Base-by-base conservation (phyloP, 1,140 invertebrate species). In the Condylostylus longicornis region DNA sequence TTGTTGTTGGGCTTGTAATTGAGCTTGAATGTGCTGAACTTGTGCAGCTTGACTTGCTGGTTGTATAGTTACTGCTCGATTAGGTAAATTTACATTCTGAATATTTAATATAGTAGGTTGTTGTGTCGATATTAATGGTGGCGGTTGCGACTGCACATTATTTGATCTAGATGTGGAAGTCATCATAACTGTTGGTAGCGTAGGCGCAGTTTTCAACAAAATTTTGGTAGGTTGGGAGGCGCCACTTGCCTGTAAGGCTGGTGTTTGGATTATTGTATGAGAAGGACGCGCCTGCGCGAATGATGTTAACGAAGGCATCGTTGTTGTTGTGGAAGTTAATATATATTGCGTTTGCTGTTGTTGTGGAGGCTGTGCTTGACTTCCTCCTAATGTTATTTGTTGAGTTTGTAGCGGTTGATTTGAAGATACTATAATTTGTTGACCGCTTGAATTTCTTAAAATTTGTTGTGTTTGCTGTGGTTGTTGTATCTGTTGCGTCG, bases 31-130 rank as follows among this genome's bases (percentile, higher is more conserved):
- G 23, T 58, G 56, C 34, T 59, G 56, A 23, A 51, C 50, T 39
- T 59, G 56, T 5, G 56, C 53, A 17, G 57, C 56, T 37, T 60
- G 53, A 0, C 54, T 53, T 1, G 57, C 52, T n/a, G 54, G 57
- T 36, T 60, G 57, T 33, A 57, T 59, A n/a, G 54, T 59, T 2
- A 59, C 50, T 14, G 55, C 51, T 3, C 57, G 41, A 40, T 57
- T 55, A 0, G 56, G 54, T 25, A 59, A 25, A 28, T 59, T 53
- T 12, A 60, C 57, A 35, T 59, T 60, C 29, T 59, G 57, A 33
- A 60, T 60, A 33, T 61, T 61, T 8, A 61, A 41, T 5, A 58
- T 23, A 17, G 47, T 44, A 29, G 44, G 44, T 21, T 45, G 46
- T 29, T 40, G 31, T 1, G 41, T 42, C 2, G 41, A 32, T 13